These are phyloP conservation scores for Palythoa grandis DNA, from an alignment of 92 coral and sea anemone genomes.

Conservation along the genomic window DNA sequence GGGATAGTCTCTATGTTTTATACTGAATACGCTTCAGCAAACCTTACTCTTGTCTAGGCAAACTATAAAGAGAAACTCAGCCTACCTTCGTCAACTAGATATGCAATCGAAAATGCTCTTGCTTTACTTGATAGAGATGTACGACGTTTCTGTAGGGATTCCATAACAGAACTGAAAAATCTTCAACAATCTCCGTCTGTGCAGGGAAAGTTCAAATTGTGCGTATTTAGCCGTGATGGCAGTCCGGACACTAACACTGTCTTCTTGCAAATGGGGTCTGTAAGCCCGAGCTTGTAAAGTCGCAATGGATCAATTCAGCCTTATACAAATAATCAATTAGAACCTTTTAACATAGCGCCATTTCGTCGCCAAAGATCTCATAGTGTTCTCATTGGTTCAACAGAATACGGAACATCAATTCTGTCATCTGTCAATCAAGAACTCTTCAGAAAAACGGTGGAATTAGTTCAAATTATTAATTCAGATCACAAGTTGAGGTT, in stretches of 20 bases:
- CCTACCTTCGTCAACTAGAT: conserved; percentile 81
- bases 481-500: background rate
- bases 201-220: background rate
- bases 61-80: background rate
- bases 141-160: conserved; percentile 48
- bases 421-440: conserved; percentile 71
- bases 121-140: conserved; percentile 61
- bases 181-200: background rate
- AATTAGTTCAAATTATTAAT: conserved; percentile 8
- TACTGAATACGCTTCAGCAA: background rate
- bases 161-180: conserved; percentile 31
- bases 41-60: background rate
- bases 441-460: conserved; percentile 56
- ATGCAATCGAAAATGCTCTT: conserved; percentile 87
- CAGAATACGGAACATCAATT: conserved; percentile 50
- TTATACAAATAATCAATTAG: conserved; percentile 94
- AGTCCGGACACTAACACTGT: conserved; percentile 40
- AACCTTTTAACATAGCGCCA: conserved; percentile 96
- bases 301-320: conserved; percentile 89
- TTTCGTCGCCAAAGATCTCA: conserved; percentile 82
- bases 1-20: background rate
- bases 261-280: conserved; percentile 29
- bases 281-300: conserved; percentile 64
- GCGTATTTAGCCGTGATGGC: conserved; percentile 3
- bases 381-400: conserved; percentile 60